Percentiles rank a stretch among this genome's conserved stretches.
Conservation (phyloP, 2,797 vertebrate genomes). For the Pteropus rufus region DNA sequence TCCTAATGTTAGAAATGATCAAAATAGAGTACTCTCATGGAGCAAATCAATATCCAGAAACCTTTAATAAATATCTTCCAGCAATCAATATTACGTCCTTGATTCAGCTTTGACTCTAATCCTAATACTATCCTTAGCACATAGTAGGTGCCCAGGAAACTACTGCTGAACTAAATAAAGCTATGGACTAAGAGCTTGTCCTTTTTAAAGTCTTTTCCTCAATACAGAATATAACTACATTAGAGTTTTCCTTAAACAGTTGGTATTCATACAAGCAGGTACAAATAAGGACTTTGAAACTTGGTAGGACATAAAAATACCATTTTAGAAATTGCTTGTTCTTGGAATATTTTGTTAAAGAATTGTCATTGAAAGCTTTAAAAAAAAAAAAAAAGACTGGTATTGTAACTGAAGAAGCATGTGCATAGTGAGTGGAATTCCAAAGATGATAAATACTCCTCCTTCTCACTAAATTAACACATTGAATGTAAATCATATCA, state of each 20-base stretch:
- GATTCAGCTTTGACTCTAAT: not conserved
- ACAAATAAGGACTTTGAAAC: not conserved
- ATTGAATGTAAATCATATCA: not conserved
- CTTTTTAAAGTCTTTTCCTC: not conserved
- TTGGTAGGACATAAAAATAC: constrained; percentile 23
- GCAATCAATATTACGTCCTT: not conserved
- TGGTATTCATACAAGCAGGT: not conserved
- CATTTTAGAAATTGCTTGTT: constrained; percentile 31
- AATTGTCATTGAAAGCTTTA: not conserved
- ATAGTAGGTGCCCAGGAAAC: not conserved
- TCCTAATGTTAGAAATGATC: not conserved
- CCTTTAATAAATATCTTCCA: not conserved
- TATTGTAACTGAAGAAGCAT: not conserved
- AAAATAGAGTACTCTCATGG: not conserved
- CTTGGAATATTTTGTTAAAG: constrained; percentile 7
- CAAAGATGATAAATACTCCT: not conserved
- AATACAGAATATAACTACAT: not conserved
- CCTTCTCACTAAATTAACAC: constrained; percentile 24
- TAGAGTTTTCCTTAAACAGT: not conserved
- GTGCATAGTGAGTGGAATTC: not conserved
- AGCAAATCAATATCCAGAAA: not conserved
- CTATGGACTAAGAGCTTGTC: not conserved
- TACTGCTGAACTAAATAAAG: not conserved
- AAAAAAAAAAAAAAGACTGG: not conserved
- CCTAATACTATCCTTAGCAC: not conserved